These are phyloP conservation scores for Tromatobia lineatoria DNA, from an alignment of 2,888 invertebrate genomes.

Conservation along the genomic window DNA sequence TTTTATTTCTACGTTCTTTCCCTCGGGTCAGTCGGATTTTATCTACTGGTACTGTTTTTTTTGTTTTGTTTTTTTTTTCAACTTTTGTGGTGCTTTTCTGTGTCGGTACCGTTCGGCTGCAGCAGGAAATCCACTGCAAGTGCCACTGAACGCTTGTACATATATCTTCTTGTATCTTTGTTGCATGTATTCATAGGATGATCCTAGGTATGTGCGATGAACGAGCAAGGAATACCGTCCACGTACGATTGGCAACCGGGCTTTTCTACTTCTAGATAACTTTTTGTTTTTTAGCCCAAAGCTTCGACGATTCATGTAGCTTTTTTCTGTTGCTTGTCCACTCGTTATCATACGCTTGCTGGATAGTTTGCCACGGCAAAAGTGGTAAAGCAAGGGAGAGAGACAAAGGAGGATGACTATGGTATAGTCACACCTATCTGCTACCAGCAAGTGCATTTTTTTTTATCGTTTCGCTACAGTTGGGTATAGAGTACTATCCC, in stretches of 20 bases:
- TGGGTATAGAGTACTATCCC: constrained; percentile 18
- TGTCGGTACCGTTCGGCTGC: not conserved
- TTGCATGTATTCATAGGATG: constrained; percentile 32
- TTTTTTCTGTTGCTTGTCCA: constrained; percentile 50
- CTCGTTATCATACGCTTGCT: constrained; percentile 62
- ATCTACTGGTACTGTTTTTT: not conserved
- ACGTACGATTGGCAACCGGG: constrained; percentile 52
- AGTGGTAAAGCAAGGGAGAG: constrained; percentile 25
- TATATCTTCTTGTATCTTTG: constrained; percentile 15
- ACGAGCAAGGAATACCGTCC: constrained; percentile 21
- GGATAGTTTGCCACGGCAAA: constrained; percentile 13
- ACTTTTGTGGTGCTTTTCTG: not conserved
- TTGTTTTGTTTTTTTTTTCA: constrained; percentile 5
- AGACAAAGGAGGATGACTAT: constrained; percentile 23
- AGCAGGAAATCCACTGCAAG: constrained; percentile 23
- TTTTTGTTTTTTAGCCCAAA: constrained; percentile 28
- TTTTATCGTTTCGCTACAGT: constrained; percentile 59
- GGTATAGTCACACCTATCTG: constrained; percentile 56
- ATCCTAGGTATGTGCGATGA: constrained; percentile 5
- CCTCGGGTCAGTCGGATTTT: constrained; percentile 35
- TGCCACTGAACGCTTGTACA: not conserved
- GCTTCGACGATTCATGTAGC: constrained; percentile 57
- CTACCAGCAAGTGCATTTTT: constrained; percentile 41
- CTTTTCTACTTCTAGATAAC: constrained; percentile 49
- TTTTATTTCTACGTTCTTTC: constrained; percentile 5